A percentile compares a stretch with the other conserved stretches of the same genome.
Conservation (phyloP, 2,888 invertebrate species). For the Galerucella nymphaeae region DNA sequence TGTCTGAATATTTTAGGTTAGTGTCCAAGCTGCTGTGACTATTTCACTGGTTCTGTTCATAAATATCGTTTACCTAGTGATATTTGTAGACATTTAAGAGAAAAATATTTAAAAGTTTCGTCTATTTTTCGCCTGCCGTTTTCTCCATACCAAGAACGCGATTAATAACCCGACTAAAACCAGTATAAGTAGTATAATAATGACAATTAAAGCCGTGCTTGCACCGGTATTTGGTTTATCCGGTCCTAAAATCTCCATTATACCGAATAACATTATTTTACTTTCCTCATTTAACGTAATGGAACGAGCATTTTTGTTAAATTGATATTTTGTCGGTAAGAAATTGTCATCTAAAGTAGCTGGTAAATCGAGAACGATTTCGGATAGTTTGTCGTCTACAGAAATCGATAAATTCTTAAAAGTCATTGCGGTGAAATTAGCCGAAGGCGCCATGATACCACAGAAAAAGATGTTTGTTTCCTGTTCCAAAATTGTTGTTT, state of each 20-base stretch:
- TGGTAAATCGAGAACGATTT: constrained; percentile 14
- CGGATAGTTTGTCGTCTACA: constrained; percentile 11
- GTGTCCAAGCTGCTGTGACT: too few relatives aligned
- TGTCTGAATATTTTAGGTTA: too few relatives aligned
- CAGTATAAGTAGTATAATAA: constrained; percentile 21
- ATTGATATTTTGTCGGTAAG: constrained; percentile 12
- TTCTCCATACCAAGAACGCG: constrained; percentile 28
- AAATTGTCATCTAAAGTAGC: constrained; percentile 5
- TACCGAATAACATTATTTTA: constrained; percentile 26
- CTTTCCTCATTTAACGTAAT: constrained; percentile 15
- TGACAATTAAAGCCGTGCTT: constrained; percentile 24
- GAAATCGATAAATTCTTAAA: constrained; percentile 31
- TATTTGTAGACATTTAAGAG: too few relatives aligned
- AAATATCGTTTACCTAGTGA: too few relatives aligned
- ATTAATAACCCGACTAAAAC: constrained; percentile 22
- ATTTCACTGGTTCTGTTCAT: too few relatives aligned
- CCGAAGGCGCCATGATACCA: constrained; percentile 20
- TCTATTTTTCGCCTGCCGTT: constrained; percentile 30
- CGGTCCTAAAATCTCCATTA: constrained; percentile 21
- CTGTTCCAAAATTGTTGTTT: constrained; percentile 27
- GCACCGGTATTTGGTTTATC: background rate
- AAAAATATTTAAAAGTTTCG: constrained; percentile 17
- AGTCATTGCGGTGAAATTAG: background rate
- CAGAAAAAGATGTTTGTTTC: constrained; percentile 29
- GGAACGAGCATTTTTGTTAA: constrained; percentile 5